Evolutionary conservation across 64 coral and sea anemone genomes (phyloP).

Genomic region (Pachyseris speciosa): DNA sequence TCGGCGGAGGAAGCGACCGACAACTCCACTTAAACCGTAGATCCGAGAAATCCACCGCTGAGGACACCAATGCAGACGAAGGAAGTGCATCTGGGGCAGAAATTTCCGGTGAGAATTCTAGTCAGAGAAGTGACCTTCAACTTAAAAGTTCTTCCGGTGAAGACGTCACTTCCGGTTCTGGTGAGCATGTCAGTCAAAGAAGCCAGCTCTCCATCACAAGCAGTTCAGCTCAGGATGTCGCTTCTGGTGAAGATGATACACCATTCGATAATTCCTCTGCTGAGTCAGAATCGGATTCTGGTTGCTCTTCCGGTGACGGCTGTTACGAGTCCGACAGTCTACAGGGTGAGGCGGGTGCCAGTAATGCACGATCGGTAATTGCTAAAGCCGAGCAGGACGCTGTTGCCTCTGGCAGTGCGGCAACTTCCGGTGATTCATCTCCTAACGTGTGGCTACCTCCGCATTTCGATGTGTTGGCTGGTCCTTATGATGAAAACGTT

Average conservation of each 20-base stretch:
- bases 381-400: neutral
- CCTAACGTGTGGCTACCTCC: neutral
- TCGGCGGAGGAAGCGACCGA: neutral
- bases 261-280: constrained; percentile 33
- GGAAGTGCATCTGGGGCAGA: neutral
- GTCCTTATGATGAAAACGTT: constrained; percentile 10
- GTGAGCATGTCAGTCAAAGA: neutral
- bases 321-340: constrained; percentile 16
- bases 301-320: constrained; percentile 29
- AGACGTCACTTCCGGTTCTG: no score
- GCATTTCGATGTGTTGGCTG: constrained; percentile 8
- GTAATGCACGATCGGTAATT: constrained; percentile 41
- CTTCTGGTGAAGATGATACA: constrained; percentile 29
- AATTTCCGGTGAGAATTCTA: neutral
- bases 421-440: constrained; percentile 1
- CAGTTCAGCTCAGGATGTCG: neutral
- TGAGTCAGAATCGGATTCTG: constrained; percentile 27
- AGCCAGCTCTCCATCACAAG: neutral
- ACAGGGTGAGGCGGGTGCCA: neutral
- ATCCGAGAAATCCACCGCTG: neutral
- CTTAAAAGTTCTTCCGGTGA: neutral
- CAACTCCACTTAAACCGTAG: constrained; percentile 4
- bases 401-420: constrained; percentile 13
- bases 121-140: neutral
- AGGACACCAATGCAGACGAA: neutral